Percentiles rank a stretch among this genome's conserved stretches.
Conservation (phyloP, 2,888 invertebrate species). For the Rotaria socialis region DNA sequence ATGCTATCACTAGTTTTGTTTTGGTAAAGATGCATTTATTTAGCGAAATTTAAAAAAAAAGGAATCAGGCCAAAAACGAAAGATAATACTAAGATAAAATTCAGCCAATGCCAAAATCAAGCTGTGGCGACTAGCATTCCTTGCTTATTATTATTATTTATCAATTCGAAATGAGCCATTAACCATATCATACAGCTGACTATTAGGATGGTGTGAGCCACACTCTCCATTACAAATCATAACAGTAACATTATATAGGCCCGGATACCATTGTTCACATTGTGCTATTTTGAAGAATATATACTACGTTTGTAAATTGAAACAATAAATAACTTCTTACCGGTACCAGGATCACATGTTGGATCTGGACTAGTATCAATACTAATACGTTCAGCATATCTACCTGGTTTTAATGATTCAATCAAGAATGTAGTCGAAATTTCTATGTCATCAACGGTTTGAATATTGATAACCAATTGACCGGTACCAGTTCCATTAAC, state of each 20-base stretch:
- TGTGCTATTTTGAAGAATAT: constrained; percentile 46
- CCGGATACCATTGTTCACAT: constrained; percentile 54
- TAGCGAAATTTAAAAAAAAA: too few relatives aligned
- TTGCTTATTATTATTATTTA: too few relatives aligned
- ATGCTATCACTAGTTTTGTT: too few relatives aligned
- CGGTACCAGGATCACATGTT: constrained; percentile 53
- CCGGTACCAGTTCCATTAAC: constrained; percentile 54
- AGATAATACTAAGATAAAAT: too few relatives aligned
- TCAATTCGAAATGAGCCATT: constrained; percentile 48
- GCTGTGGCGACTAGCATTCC: too few relatives aligned
- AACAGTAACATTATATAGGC: constrained; percentile 52
- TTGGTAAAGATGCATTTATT: too few relatives aligned
- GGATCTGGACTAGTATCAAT: constrained; percentile 53
- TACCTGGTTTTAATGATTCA: constrained; percentile 50
- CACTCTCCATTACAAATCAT: constrained; percentile 55
- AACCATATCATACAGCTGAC: constrained; percentile 51
- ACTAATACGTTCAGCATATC: constrained; percentile 49
- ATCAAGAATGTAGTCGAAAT: constrained; percentile 51
- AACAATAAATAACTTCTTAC: constrained; percentile 44
- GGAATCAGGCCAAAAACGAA: too few relatives aligned
- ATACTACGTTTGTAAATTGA: too few relatives aligned
- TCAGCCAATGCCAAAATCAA: too few relatives aligned
- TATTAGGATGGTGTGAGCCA: constrained; percentile 54
- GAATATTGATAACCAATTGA: constrained; percentile 50
- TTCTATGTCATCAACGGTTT: constrained; percentile 52